Evolutionary conservation across 2,113 vertebrate species (phyloP).

Genomic region (Glaucomys volans): DNA sequence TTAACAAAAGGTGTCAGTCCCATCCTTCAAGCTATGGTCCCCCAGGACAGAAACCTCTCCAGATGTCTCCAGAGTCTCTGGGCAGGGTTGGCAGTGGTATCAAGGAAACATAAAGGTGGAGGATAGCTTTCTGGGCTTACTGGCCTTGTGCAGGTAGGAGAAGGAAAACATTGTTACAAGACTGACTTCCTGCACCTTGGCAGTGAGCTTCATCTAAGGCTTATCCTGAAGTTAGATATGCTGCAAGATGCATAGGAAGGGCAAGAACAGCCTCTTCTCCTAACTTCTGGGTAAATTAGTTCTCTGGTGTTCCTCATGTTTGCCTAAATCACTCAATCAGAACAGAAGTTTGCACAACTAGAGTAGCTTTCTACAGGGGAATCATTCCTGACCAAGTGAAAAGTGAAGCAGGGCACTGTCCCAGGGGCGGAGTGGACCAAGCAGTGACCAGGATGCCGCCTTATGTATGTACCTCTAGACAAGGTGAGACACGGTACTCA

Average conservation of each 20-base stretch:
- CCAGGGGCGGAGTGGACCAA: rapidly evolving
- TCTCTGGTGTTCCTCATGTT: not conserved
- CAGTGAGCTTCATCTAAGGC: not conserved
- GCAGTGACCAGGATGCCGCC: not conserved
- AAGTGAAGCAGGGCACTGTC: not conserved
- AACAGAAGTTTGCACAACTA: not conserved
- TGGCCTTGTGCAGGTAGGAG: rapidly evolving
- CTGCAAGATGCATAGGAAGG: not conserved
- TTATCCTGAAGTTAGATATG: not conserved
- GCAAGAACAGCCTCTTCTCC: not conserved
- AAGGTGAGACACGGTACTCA: too few relatives aligned
- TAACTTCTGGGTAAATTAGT: not conserved
- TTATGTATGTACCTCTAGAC: not conserved
- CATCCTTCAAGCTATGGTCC: not conserved
- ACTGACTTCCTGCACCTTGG: not conserved
- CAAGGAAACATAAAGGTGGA: not conserved
- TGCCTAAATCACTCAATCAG: not conserved
- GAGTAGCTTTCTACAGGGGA: not conserved
- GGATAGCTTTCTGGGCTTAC: not conserved
- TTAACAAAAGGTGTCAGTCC: not conserved
- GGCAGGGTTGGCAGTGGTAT: too few relatives aligned
- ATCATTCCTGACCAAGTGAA: not conserved
- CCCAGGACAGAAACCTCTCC: not conserved
- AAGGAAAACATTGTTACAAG: not conserved
- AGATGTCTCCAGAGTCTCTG: not conserved